Conservation (phyloP, 23 tunicate species). For the Halocynthia aurantium region DNA sequence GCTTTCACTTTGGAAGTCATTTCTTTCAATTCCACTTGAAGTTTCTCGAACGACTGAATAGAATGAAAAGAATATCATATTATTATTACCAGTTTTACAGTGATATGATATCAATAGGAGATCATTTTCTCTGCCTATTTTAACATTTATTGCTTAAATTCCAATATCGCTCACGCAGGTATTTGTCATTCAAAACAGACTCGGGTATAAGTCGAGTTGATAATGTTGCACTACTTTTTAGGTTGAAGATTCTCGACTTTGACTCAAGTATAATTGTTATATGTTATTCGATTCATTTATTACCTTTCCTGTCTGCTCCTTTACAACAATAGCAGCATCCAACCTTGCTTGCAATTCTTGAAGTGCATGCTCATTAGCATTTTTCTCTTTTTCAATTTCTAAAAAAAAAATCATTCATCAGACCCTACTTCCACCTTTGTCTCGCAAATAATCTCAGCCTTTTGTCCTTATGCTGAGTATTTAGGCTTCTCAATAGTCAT, state of each 20-base stretch:
- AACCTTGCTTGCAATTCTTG: conserved; percentile 14
- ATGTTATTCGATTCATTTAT: not conserved
- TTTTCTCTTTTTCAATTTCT: not conserved
- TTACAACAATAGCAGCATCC: conserved; percentile 13
- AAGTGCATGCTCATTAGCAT: not conserved
- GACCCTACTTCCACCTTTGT: too few species aligned
- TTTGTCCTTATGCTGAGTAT: too few species aligned
- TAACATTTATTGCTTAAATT: too few species aligned
- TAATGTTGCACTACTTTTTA: too few species aligned
- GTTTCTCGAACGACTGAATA: conserved; percentile 5
- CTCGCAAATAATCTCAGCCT: too few species aligned
- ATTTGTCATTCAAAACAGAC: too few species aligned
- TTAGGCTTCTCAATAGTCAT: too few species aligned
- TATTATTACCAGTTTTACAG: not conserved
- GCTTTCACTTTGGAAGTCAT: not conserved
- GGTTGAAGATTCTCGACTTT: not conserved
- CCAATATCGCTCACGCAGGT: too few species aligned
- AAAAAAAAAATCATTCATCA: too few species aligned
- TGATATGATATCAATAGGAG: too few species aligned
- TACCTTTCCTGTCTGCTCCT: conserved; percentile 15
- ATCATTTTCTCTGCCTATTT: too few species aligned
- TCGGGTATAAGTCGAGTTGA: too few species aligned
- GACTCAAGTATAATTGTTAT: not conserved
- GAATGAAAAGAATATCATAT: not conserved
- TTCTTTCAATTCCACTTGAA: conserved; percentile 2